Evolutionary conservation across 2,888 invertebrate species (phyloP).

Genomic region (Andrena trimmerana): DNA sequence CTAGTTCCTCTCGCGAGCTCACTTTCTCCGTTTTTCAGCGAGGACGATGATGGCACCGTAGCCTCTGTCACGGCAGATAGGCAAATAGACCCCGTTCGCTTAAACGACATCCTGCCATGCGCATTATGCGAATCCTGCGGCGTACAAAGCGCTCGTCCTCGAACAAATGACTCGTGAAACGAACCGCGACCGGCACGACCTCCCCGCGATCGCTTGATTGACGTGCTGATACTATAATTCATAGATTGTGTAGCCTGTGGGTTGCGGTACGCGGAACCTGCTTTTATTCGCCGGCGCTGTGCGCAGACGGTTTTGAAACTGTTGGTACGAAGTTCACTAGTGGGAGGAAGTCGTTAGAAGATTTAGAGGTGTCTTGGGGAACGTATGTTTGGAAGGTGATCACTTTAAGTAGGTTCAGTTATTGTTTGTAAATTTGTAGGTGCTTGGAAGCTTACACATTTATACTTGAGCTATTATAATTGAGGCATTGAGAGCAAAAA

Average conservation of each 20-base stretch:
- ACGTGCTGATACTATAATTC: constrained; percentile 30
- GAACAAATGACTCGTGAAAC: constrained; percentile 79
- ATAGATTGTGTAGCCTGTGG: constrained; percentile 7
- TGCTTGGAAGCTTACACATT: too few relatives aligned
- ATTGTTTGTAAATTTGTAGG: too few relatives aligned
- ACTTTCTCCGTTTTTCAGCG: constrained; percentile 44
- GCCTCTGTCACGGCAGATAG: constrained; percentile 59
- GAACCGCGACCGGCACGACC: constrained; percentile 59
- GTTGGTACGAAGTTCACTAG: too few relatives aligned
- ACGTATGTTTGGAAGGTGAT: too few relatives aligned
- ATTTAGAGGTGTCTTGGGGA: too few relatives aligned
- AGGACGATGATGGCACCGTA: constrained; percentile 31
- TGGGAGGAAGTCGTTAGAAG: too few relatives aligned
- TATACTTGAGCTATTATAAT: too few relatives aligned
- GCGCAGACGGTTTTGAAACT: neutral
- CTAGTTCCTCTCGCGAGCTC: constrained; percentile 10
- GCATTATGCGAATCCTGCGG: constrained; percentile 72
- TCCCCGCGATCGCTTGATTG: constrained; percentile 32
- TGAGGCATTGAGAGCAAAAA: too few relatives aligned
- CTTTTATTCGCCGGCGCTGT: constrained; percentile 11
- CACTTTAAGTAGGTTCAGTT: too few relatives aligned
- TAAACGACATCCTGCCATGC: constrained; percentile 71
- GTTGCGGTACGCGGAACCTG: constrained; percentile 15
- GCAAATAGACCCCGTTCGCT: constrained; percentile 77
- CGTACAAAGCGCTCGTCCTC: constrained; percentile 64